These are phyloP conservation scores for Brachypalpus laphriformis DNA, from an alignment of 2,888 invertebrate species.

Conservation along the genomic window DNA sequence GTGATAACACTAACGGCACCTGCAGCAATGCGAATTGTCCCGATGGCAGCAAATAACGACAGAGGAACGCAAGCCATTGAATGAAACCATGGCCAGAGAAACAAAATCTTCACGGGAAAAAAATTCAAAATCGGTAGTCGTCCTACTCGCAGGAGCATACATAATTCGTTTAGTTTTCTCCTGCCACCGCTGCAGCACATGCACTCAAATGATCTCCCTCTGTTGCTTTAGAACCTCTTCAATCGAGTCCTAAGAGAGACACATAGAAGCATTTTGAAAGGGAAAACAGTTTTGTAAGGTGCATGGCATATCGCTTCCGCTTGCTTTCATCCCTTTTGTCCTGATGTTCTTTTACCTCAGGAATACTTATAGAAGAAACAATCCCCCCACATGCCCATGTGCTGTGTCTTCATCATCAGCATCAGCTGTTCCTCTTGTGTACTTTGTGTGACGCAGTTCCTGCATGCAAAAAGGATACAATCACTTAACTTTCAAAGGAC, in stretches of 20 bases:
- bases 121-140: conserved; percentile 41
- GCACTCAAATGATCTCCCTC: conserved; percentile 38
- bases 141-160: conserved; percentile 23
- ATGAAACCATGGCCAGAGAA: conserved; percentile 13
- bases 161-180: conserved; percentile 64
- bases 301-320: conserved; percentile 55
- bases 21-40: conserved; percentile 47
- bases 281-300: conserved; percentile 57
- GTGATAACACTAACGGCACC: conserved; percentile 48
- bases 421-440: conserved; percentile 53
- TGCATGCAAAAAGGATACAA: conserved; percentile 46
- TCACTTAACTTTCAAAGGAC: conserved; percentile 59
- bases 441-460: conserved; percentile 30
- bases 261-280: conserved; percentile 25
- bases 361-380: background rate
- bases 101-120: conserved; percentile 30
- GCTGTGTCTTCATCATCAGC: conserved; percentile 21
- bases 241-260: conserved; percentile 29
- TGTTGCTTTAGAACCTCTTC: conserved; percentile 63
- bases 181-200: conserved; percentile 41
- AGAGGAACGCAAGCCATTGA: conserved; percentile 27
- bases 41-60: conserved; percentile 2
- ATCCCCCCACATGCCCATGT: background rate
- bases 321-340: conserved; percentile 60
- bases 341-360: conserved; percentile 58